Base-by-base conservation (phyloP, 2,113 vertebrate genomes). In the Leptobrachium leishanense region DNA sequence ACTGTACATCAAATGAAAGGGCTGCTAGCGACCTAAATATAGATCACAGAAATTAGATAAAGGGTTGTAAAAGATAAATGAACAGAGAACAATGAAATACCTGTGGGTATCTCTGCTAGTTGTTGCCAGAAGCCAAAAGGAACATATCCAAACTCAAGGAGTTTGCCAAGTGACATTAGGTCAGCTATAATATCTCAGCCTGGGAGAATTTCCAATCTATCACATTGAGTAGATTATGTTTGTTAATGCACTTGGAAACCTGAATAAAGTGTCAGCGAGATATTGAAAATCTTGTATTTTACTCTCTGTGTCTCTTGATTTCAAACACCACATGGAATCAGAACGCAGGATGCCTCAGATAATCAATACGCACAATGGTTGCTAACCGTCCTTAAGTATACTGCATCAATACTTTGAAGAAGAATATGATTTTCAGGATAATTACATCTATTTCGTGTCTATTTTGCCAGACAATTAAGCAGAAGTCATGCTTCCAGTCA, bases 311-410 rank as follows among this genome's bases (percentile, higher is more conserved):
- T 39, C 39, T 67, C 74, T 66, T 7, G 6, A 15, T 15, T 41
- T 57, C 2, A 43, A 40, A 50, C 67, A 44, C 42, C 53, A 77
- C 43, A 5, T 43, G 31, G 7, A 10, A 57, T 40, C 7, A 62
- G 50, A 31, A 62, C 53, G 41, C 11, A 2, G 15, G 41, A 15
- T 70, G 54, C 2, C 72, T 79, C 12, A 53, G 3, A 40, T 46
- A 77, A 77, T 77, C 76, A 70, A 77, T 77, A 50, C 42, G 43
- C n/a, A 54, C 57, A 79, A 53, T 2, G 64, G 76, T 57, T 72
- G 68, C 64, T 72, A 72, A 79, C 46, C 57, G 54, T 79, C 46
- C 75, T 43, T 65, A 41, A 65, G 68, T 65, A n/a, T 42, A 72
- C 43, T 10, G n/a, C 43, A 79, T 64, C 68, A 72, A 72, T 65